Evolutionary conservation across 2,797 vertebrate genomes (phyloP), one percentile per base, ranked within the genome.

Genomic region (Tarsius wallacei): DNA sequence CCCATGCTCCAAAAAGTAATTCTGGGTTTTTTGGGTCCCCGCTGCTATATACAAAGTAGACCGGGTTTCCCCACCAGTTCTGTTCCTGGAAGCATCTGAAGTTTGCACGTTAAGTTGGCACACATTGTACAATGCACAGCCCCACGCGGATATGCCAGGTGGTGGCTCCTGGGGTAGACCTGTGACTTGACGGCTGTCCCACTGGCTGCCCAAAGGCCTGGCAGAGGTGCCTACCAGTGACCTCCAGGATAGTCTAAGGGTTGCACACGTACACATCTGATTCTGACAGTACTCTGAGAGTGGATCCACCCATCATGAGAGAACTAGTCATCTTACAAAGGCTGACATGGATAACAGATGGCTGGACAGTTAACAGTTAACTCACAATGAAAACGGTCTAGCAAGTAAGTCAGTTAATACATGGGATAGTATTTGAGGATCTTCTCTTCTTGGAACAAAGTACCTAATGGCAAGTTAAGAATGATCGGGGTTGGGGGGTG

Each of bases 341-440:
- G 15, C n/a, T 68, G 21, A 70, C 53, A 51, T 26, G 31, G n/a
- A 28, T 93, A 87, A 84, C 17, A 73, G 53, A 63, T 2, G 64
- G 31, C 47, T 68, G 59, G 61, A 90, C 11, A 94, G 82, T 71
- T 71, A 64, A 90, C 11, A 94, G 82, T 71, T 71, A 64, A 63
- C 28, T 42, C n/a, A 49, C 68, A 71, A 55, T 36, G 76, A 87
- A 47, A 95, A 83, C 42, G 24, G 55, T 28, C 73, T 74, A 31
- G 24, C 17, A 12, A 11, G 51, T 33, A 83, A 76, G 42, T 61
- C 78, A 85, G n/a, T 57, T 74, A 55, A 77, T 47, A 76, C 24
- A 2, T 59, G 7, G 24, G n/a, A 64, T 17, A 42, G 51, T 22
- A 13, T 16, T 16, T 9, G 26, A 63, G 28, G 61, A 49, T 8